A percentile compares a stretch with the other conserved stretches of the same genome.
phyloP scores from a whole-genome alignment of 2,113 vertebrate genomes.

The Amblyopsis rosae region DNA sequence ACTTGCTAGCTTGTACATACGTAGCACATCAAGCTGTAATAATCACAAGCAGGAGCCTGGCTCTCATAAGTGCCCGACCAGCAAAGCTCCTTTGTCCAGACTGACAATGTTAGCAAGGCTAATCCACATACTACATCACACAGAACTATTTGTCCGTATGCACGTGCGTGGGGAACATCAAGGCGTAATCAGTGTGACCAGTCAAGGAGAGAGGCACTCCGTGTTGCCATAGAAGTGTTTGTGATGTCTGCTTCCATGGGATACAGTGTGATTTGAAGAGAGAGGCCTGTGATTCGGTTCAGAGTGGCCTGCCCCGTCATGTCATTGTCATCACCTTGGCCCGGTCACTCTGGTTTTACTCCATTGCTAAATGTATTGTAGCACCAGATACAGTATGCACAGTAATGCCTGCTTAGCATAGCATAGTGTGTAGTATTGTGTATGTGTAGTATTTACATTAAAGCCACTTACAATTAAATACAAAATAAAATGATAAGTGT shows the following conservation, averaged over 20 bases:
- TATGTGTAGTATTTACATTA: too few relatives aligned
- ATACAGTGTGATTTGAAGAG: conserved; percentile 30
- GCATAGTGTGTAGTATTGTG: too few relatives aligned
- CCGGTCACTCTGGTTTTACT: conserved; percentile 2
- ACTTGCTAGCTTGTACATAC: conserved; percentile 29
- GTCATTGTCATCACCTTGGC: conserved; percentile 3
- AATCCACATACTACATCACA: conserved; percentile 21
- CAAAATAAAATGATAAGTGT: too few relatives aligned
- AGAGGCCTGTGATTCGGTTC: conserved; percentile 2
- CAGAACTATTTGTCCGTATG: conserved; percentile 3
- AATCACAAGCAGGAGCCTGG: conserved; percentile 27
- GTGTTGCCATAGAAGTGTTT: conserved; percentile 20
- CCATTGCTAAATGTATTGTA: not conserved
- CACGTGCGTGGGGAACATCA: conserved; percentile 15
- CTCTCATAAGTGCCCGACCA: conserved; percentile 12
- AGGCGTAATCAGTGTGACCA: conserved; percentile 47
- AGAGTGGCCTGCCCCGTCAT: not conserved
- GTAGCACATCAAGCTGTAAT: conserved; percentile 28
- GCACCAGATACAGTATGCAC: not conserved
- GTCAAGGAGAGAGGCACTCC: conserved; percentile 23
- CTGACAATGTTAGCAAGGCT: conserved; percentile 24
- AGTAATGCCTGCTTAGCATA: not conserved
- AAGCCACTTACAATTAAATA: too few relatives aligned
- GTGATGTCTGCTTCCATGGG: conserved; percentile 29
- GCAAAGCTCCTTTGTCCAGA: conserved; percentile 28